Percentiles rank a stretch among this genome's conserved stretches.
Conservation (phyloP, 1,140 invertebrate genomes). For the Megalopta genalis region DNA sequence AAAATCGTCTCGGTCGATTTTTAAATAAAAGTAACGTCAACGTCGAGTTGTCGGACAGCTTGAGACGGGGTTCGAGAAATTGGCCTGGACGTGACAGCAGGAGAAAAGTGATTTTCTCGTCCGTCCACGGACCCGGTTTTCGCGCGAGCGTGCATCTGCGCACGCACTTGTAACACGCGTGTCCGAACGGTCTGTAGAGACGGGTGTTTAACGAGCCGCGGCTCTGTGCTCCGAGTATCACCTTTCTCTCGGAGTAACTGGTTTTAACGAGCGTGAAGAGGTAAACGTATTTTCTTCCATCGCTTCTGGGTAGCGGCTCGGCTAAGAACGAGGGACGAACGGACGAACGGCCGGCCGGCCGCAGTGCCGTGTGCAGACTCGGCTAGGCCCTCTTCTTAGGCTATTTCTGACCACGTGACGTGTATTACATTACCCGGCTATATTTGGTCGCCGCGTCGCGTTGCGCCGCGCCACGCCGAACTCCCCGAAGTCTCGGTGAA, state of each 20-base stretch:
- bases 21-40: too few species aligned
- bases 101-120: too few species aligned
- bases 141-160: too few species aligned
- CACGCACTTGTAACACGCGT: too few species aligned
- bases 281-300: conserved; percentile 51
- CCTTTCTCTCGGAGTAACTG: conserved; percentile 45
- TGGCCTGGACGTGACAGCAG: too few species aligned
- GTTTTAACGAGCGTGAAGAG: conserved; percentile 52
- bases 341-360: neutral
- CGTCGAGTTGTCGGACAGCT: too few species aligned
- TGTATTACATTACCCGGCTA: conserved; percentile 79
- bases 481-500: conserved; percentile 57
- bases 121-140: too few species aligned
- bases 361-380: conserved; percentile 77
- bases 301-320: conserved; percentile 30
- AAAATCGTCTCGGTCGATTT: too few species aligned
- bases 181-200: neutral
- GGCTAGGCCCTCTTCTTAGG: conserved; percentile 70
- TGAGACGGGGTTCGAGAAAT: too few species aligned
- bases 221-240: conserved; percentile 36
- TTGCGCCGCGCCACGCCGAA: conserved; percentile 17
- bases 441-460: conserved; percentile 72
- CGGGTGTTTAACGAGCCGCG: conserved; percentile 20
- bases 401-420: conserved; percentile 78
- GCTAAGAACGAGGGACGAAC: conserved; percentile 32